Base-by-base conservation (phyloP, 2,113 vertebrate genomes). In the Corydoras sp. region DNA sequence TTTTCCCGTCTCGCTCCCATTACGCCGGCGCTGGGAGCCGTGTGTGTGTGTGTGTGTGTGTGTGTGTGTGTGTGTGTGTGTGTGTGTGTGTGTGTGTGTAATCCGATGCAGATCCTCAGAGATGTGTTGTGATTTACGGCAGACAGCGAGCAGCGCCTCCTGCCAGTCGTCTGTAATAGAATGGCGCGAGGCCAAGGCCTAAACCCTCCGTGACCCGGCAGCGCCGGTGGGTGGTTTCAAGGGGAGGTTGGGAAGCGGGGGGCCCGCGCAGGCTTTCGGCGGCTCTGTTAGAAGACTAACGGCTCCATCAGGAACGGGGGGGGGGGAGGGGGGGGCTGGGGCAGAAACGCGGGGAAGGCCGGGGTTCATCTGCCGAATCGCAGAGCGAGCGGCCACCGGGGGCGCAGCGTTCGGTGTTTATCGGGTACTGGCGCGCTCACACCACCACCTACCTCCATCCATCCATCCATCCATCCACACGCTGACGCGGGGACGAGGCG, bases 151-250 rank as follows among this genome's bases (percentile, higher is more conserved):
- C 82, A 83, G 83, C 78, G 81, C 84, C 87, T 85, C 73, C 73
- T 86, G 89, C 86, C 90, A 90, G 88, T 88, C 89, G 87, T 87
- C 88, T 87, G 87, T 92, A 90, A 89, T 84, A 69, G 76, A 83
- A 65, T 93, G 92, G 92, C 88, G 70, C 67, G 62, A 78, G 80
- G 92, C 92, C 92, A 93, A 86, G 85, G 84, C 86, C 86, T 83
- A 90, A 90, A 87, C 90, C 91, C 90, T 84, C 89, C 86, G 83
- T 89, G 90, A 86, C 81, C 88, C 89, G 88, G 89, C 88, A 91
- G 86, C 84, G 35, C 35, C 35, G 35, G 35, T 43, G 35, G 35
- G 35, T 43, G 35, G 35, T 43, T 43, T 43, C 4, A 43, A 81
- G 79, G 66, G 68, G 84, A 77, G 50, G 78, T 83, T 87, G 60